Conservation (phyloP, 1,140 invertebrate genomes). For the Acromyrmex heyeri region DNA sequence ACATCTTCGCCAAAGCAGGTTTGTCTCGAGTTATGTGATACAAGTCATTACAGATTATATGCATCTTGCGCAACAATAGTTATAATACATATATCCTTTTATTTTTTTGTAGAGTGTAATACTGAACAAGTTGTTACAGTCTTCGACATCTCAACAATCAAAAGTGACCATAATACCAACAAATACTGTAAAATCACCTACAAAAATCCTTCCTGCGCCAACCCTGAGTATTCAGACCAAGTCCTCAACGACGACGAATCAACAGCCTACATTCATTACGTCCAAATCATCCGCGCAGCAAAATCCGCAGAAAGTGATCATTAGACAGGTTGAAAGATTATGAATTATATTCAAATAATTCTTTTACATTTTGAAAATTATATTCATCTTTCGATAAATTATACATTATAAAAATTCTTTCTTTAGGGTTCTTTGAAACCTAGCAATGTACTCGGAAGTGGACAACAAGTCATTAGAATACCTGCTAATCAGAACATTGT, state of each 20-base stretch:
- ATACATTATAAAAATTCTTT: not conserved
- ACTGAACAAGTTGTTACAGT: slow-evolving; percentile 86
- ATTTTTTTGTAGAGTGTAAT: slow-evolving; percentile 84
- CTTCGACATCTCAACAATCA: slow-evolving; percentile 81
- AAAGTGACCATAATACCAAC: slow-evolving; percentile 83
- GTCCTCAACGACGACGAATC: slow-evolving; percentile 78
- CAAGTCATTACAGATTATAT: not conserved
- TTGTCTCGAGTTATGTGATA: slow-evolving; percentile 71
- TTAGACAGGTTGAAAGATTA: slow-evolving; percentile 86
- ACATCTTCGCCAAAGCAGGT: slow-evolving; percentile 84
- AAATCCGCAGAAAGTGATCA: slow-evolving; percentile 88
- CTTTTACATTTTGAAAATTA: not conserved
- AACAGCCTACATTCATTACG: slow-evolving; percentile 78
- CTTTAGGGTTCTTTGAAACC: slow-evolving; percentile 84
- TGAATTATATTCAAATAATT: slow-evolving; percentile 13
- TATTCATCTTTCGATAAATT: not conserved
- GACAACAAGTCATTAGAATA: slow-evolving; percentile 90
- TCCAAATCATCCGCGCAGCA: slow-evolving; percentile 85
- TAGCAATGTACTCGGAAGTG: slow-evolving; percentile 83
- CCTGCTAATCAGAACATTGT: slow-evolving; percentile 87
- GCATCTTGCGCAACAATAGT: not conserved
- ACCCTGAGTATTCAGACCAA: slow-evolving; percentile 84
- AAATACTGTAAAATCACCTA: slow-evolving; percentile 88
- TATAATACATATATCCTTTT: slow-evolving; percentile 55
- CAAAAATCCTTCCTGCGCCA: slow-evolving; percentile 91